These are phyloP conservation scores for Poeciliopsis paucimaculata DNA, from an alignment of 2,797 vertebrate species.

Conservation along the genomic window DNA sequence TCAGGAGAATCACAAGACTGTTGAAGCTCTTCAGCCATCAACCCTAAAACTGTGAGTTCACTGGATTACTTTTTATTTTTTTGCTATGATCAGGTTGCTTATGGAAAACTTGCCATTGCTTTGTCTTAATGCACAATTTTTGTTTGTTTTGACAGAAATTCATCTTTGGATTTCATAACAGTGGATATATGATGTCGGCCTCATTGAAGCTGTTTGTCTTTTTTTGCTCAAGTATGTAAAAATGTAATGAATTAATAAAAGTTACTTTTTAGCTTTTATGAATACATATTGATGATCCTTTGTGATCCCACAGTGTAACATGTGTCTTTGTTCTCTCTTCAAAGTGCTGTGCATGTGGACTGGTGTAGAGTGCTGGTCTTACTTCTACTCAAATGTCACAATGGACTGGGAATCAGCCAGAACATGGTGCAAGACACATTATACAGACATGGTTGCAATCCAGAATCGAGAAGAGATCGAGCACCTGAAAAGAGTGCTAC, in stretches of 20 bases:
- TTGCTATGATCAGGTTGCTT: background rate
- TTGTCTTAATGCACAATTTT: background rate
- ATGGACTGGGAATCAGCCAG: slow-evolving; percentile 76
- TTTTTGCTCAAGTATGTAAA: slow-evolving; percentile 70
- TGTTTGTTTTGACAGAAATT: slow-evolving; percentile 48
- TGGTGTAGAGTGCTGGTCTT: slow-evolving; percentile 79
- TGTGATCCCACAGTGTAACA: slow-evolving; percentile 8
- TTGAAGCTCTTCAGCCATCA: slow-evolving; percentile 4
- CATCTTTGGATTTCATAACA: slow-evolving; percentile 29
- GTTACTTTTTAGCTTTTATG: background rate
- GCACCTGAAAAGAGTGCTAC: slow-evolving; percentile 74
- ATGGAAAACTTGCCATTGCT: background rate
- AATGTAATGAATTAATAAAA: background rate
- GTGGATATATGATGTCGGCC: slow-evolving; percentile 19
- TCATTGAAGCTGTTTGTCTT: slow-evolving; percentile 51
- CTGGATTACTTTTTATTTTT: background rate
- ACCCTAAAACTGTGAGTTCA: slow-evolving; percentile 70
- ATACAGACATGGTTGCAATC: slow-evolving; percentile 86
- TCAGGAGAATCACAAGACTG: slow-evolving; percentile 5
- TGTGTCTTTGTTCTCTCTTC: slow-evolving; percentile 21
- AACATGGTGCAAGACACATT: slow-evolving; percentile 64
- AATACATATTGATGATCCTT: background rate
- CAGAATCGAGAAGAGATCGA: slow-evolving; percentile 82
- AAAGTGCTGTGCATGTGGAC: slow-evolving; percentile 71
- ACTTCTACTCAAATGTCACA: slow-evolving; percentile 61